These are phyloP conservation scores for Eclectus roratus DNA, from an alignment of 2,113 vertebrate species.

Conservation along the genomic window DNA sequence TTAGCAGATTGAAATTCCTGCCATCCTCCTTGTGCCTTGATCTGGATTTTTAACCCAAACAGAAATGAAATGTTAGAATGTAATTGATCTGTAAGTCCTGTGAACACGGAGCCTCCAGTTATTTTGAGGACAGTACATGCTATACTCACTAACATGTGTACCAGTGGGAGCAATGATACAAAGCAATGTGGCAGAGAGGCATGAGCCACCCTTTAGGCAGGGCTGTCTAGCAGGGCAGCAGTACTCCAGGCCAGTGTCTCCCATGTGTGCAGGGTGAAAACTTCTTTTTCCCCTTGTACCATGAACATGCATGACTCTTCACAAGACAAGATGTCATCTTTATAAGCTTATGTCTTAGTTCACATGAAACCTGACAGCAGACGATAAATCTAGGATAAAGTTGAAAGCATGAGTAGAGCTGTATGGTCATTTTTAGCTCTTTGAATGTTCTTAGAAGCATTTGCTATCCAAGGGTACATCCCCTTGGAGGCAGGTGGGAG, in stretches of 20 bases:
- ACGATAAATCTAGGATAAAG: neutral
- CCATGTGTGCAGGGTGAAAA: neutral
- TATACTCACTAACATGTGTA: neutral
- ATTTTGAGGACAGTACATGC: neutral
- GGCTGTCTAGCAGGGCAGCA: neutral
- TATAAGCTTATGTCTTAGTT: neutral
- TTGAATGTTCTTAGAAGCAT: neutral
- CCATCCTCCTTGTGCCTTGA: neutral
- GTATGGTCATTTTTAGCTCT: neutral
- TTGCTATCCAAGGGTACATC: neutral
- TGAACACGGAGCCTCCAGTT: neutral
- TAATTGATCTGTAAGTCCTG: neutral
- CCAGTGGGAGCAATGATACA: neutral
- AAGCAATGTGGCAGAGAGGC: neutral
- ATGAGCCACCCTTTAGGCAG: neutral
- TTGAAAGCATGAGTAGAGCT: neutral
- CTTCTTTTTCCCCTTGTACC: neutral
- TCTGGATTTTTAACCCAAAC: neutral
- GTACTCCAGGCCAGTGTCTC: neutral
- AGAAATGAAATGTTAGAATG: accelerated
- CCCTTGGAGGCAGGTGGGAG: neutral
- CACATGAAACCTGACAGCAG: neutral
- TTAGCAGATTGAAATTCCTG: constrained; percentile 6
- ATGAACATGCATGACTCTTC: neutral
- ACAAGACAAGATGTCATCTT: neutral